Evolutionary conservation across 2,797 vertebrate genomes (phyloP), one percentile per base, ranked within the genome.

Genomic region (Scomberomorus guttatus): DNA sequence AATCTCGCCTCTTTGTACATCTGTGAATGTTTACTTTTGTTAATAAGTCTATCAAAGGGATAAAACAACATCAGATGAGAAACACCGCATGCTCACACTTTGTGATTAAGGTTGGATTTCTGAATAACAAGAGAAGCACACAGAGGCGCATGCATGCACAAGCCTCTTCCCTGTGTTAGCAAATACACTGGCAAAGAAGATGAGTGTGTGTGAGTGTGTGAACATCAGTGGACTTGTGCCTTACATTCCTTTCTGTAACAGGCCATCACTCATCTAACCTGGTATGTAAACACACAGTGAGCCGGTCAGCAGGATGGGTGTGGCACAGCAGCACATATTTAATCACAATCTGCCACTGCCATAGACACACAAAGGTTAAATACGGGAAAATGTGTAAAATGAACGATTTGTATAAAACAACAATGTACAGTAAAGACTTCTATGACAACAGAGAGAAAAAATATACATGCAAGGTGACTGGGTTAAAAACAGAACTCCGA

Each of bases 201-300:
- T 50, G 78, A 84, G 73, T 79, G 27, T 52, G 75, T 80, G 25
- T 55, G 75, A 52, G 63, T 52, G 72, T 80, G 27, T 61, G 75
- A 67, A 82, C 52, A 42, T 81, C 76, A 70, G 73, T 73, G 82
- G 84, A 76, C 79, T 86, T 85, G 88, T 90, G 89, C 84, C 75
- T 27, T 25, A 51, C 89, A 94, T 94, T 94, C 91, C 91, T 83
- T 62, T 64, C 82, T 81, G 66, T 70, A 82, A 89, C 82, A 86
- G 83, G 85, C 87, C 87, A 91, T 95, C 89, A 87, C 37, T 86
- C 87, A 86, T 91, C 75, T 79, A 67, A 83, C 70, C 81, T 89
- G 93, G 91, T 90, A 90, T 95, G 93, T 93, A 93, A 94, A 94
- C 91, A 86, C 66, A 82, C 56, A 70, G 82, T 42, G 60, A 79